Evolutionary conservation across 53 echinoderm and acorn worm genomes (phyloP), one percentile per base, ranked within the genome.

Genomic region (Actinopyga echinites): DNA sequence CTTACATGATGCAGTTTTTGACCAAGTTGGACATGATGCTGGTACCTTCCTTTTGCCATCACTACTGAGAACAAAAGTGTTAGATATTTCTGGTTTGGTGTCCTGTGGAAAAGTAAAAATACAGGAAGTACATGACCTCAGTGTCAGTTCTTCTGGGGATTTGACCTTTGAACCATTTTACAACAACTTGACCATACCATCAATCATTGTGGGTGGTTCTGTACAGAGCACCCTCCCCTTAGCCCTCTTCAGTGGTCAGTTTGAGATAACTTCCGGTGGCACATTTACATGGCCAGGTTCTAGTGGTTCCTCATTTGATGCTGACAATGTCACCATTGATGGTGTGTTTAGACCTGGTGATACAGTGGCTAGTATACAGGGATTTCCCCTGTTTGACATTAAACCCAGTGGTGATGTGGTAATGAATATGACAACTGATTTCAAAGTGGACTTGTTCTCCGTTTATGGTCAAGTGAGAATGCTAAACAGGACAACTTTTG

Each of bases 331-430:
- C 28, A 45, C 32, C 30, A 74, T 94, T 9, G 78, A 94, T 26
- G 94, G 94, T 26, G 37, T 54, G 22, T 89, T 94, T 30, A 79
- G 59, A 74, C 91, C 94, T 10, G 91, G 91, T 23, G 79, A 65
- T 40, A n/a, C 28, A 25, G 89, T 94, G 19, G 30, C 71, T 42
- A 61, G 58, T 38, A 80, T 74, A 11, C 53, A 37, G 24, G 91
- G 91, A 17, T 60, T 80, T 56, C 64, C 68, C 6, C 28, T 25
- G 1, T 91, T 91, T 45, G 62, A 43, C 25, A 75, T 91, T 12
- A 85, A 85, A 31, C 74, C 56, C 31, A 61, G 61, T 17, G 91
- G 91, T 22, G 56, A 91, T 34, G 64, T 88, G 2, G 35, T 58
- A 28, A 56, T 86, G 55, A 85, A 71, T 13, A 40, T 74, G 21